These are phyloP conservation scores for Eulithis testata DNA, from an alignment of 2,888 invertebrate species.

Conservation along the genomic window DNA sequence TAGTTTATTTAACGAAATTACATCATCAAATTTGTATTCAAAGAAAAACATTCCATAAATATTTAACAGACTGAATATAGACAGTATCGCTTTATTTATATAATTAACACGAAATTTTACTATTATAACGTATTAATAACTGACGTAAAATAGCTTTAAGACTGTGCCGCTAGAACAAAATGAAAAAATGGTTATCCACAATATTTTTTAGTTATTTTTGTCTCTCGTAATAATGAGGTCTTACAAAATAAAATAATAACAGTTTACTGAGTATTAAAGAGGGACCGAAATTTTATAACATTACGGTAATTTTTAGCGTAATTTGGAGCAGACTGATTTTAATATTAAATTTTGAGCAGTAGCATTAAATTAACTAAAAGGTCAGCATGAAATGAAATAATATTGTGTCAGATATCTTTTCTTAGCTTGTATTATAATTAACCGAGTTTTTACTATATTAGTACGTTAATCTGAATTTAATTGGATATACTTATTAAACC, in stretches of 20 bases:
- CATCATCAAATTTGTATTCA: slow-evolving; percentile 39
- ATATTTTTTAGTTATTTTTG: slow-evolving; percentile 26
- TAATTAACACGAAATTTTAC: slow-evolving; percentile 47
- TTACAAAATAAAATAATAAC: slow-evolving; percentile 41
- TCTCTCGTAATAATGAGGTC: slow-evolving; percentile 28
- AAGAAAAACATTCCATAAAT: slow-evolving; percentile 63
- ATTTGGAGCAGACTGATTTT: slow-evolving; percentile 72
- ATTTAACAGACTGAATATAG: slow-evolving; percentile 64
- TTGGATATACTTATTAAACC: slow-evolving; percentile 1
- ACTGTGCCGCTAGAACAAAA: slow-evolving; percentile 34
- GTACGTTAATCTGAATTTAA: neutral
- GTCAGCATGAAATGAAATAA: slow-evolving; percentile 27
- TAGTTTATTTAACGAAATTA: slow-evolving; percentile 13
- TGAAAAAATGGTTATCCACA: slow-evolving; percentile 19
- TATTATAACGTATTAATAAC: slow-evolving; percentile 28
- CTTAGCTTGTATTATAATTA: slow-evolving; percentile 9
- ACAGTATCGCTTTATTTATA: slow-evolving; percentile 51
- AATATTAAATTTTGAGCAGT: slow-evolving; percentile 58
- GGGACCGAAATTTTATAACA: slow-evolving; percentile 72
- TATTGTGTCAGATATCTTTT: slow-evolving; percentile 9
- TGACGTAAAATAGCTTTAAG: slow-evolving; percentile 41
- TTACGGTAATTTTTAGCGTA: slow-evolving; percentile 64
- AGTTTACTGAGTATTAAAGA: slow-evolving; percentile 65
- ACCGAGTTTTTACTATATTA: neutral
- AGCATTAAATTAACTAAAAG: slow-evolving; percentile 35